Conservation (phyloP, 2,888 invertebrate species). For the Cepaea hortensis region DNA sequence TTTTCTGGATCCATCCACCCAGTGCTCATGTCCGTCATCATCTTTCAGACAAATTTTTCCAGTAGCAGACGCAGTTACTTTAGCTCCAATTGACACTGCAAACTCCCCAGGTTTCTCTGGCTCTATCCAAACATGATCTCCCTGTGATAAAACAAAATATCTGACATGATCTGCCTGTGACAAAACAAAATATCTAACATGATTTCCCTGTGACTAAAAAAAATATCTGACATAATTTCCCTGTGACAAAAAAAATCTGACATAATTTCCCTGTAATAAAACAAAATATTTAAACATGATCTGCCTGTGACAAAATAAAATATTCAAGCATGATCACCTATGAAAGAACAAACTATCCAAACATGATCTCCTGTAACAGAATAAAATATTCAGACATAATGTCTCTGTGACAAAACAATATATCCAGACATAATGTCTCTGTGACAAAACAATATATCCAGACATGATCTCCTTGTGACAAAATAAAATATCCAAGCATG, state of each 20-base stretch:
- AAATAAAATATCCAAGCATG: neutral
- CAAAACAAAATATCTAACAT: neutral
- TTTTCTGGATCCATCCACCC: slow-evolving; percentile 88
- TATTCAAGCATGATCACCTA: neutral
- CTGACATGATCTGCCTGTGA: neutral
- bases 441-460: slow-evolving; percentile 83
- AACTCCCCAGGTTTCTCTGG: slow-evolving; percentile 95
- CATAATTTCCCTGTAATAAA: slow-evolving; percentile 94
- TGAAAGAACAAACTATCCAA: too few species aligned
- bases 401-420: too few species aligned
- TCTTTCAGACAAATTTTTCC: slow-evolving; percentile 95
- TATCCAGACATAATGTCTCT: slow-evolving; percentile 99
- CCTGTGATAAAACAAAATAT: slow-evolving; percentile 80
- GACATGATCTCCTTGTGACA: slow-evolving; percentile 95
- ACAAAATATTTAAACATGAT: slow-evolving; percentile 95
- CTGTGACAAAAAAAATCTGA: slow-evolving; percentile 84
- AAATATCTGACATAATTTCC: too few species aligned
- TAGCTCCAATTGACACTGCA: slow-evolving; percentile 98
- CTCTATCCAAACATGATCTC: slow-evolving; percentile 99
- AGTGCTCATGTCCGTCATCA: slow-evolving; percentile 97
- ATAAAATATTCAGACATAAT: neutral
- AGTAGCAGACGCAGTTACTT: slow-evolving; percentile 95
- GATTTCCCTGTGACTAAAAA: neutral
- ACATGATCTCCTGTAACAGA: too few species aligned
- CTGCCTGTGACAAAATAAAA: slow-evolving; percentile 84